Base-by-base conservation (phyloP, 2,888 invertebrate species). In the Mesorhabditis belari region DNA sequence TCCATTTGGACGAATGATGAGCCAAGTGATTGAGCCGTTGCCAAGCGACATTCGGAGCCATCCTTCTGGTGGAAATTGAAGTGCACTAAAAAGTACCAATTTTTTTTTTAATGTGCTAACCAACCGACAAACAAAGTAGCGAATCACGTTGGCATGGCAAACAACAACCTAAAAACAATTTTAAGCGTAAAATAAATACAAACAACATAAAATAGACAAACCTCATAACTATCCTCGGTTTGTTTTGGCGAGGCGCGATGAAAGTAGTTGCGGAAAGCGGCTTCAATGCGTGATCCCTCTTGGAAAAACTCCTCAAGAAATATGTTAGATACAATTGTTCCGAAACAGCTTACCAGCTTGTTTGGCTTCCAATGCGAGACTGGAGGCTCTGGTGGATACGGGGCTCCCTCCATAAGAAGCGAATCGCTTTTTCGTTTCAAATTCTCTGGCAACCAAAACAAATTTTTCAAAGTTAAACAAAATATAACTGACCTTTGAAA, bases 91-190 rank as follows among this genome's bases (percentile, higher is more conserved):
- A 80, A 27, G 25, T n/a, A 53, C 26, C 21, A 5, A 6, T 58
- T 23, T 4, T 51, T 58, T 35, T 5, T 4, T 5, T 19, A 55
- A n/a, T 29, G 54, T 21, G 12, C n/a, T 4, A n/a, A 12, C 83
- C 84, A 79, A 89, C 89, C 89, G 87, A 86, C 91, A 91, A n/a
- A 90, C 88, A 80, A 91, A 91, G 83, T 91, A 96, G 52, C 94
- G 86, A 77, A 98, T 98, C 24, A 98, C 96, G 83, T 98, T 98
- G 3, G 91, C 95, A 82, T 98, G 98, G 74, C 96, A 96, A 2
- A 98, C 93, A 59, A 96, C 84, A 50, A 98, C 57, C n/a, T n/a
- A 56, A 57, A 19, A 27, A 60, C 26, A 55, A 6, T 19, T 26
- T 17, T 5, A 44, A 49, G 9, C 6, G 35, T 12, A 35, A 12